These are phyloP conservation scores for Cosmopolites sordidus DNA, from an alignment of 2,888 invertebrate genomes.

Conservation along the genomic window DNA sequence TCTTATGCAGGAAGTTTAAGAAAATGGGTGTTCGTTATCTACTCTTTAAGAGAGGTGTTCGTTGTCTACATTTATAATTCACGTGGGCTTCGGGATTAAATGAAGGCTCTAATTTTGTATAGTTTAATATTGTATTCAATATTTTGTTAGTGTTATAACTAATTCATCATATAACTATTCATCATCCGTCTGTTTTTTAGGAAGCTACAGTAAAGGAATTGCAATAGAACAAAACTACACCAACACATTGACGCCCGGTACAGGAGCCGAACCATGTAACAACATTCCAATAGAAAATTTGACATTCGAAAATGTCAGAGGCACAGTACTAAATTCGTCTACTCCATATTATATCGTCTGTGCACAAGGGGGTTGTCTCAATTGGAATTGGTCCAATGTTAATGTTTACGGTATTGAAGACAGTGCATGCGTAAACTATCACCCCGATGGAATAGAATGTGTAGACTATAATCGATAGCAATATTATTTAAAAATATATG, in stretches of 20 bases:
- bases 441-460: constrained; percentile 17
- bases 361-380: constrained; percentile 14
- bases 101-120: too few relatives aligned
- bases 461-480: constrained; percentile 11
- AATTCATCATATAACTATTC: too few relatives aligned
- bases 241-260: constrained; percentile 7
- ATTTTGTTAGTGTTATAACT: too few relatives aligned
- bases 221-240: constrained; percentile 22
- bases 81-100: too few relatives aligned
- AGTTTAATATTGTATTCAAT: too few relatives aligned
- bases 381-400: constrained; percentile 17
- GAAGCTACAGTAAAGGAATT: constrained; percentile 19
- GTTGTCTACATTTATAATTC: too few relatives aligned
- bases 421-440: constrained; percentile 17
- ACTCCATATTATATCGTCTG: constrained; percentile 19
- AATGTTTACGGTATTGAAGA: constrained; percentile 8
- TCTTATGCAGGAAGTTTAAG: too few relatives aligned
- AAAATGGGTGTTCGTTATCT: too few relatives aligned
- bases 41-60: too few relatives aligned
- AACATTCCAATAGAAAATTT: constrained; percentile 17
- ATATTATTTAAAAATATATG: too few relatives aligned
- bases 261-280: constrained; percentile 10
- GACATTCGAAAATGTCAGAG: constrained; percentile 11
- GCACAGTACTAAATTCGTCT: constrained; percentile 13
- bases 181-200: constrained; percentile 5